Base-by-base conservation (phyloP, 1,140 invertebrate genomes). In the Lerema accius region DNA sequence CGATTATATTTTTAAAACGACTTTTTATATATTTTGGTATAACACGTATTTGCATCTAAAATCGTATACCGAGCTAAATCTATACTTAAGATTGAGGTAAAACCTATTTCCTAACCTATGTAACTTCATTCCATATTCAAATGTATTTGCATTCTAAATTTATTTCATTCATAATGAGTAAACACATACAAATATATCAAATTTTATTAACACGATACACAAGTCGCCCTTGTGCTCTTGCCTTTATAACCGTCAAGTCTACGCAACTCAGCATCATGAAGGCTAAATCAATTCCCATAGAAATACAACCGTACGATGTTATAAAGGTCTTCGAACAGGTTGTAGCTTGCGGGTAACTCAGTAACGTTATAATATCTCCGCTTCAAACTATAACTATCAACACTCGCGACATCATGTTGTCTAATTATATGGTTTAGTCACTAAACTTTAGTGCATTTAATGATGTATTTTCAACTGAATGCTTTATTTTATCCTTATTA, bases 321-420 rank as follows among this genome's bases (percentile, higher is more conserved):
- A 63, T 68, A 73, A 80, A 80, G 79, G 76, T 80, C 76, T 82
- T 49, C 37, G 65, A 82, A 82, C 78, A 74, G 79, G 78, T 84
- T 82, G 51, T n/a, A 35, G 28, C 28, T 48, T 28, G 66, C 55
- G 70, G 45, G 53, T 69, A 67, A 70, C 67, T 67, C 69, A 73
- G 71, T 79, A 76, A 79, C 76, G 67, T 68, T 69, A 50, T 63
- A 66, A 72, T 70, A 65, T 65, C 68, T 63, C 69, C 66, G 65
- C 71, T 71, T 71, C 70, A 72, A 74, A 66, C 71, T n/a, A n/a
- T n/a, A n/a, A 69, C 58, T 67, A 67, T 66, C 64, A 55, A 40
- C 19, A 42, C 19, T 56, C 40, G 42, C 26, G 32, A 32, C 19
- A 28, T 17, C 51, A 43, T 50, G 42, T n/a, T 11, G 37, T 26